Percentiles rank a stretch among this genome's conserved stretches.
phyloP scores from a whole-genome alignment of 2,113 vertebrate species.

The Rutilus rutilus region DNA sequence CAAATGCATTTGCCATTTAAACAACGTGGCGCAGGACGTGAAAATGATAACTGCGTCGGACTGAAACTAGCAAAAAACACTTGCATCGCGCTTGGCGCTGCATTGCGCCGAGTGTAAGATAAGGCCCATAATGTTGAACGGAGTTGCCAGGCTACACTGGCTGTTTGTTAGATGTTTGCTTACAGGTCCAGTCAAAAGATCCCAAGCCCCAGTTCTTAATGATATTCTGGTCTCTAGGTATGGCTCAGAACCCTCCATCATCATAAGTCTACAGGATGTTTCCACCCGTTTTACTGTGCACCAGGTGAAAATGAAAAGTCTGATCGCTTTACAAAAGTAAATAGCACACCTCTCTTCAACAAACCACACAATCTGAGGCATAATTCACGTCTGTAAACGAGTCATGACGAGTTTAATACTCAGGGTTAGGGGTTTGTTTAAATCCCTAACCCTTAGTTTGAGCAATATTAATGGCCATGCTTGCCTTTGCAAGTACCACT shows the following conservation, averaged over 20 bases:
- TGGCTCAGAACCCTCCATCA: neutral
- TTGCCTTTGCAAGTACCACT: slow-evolving; percentile 22
- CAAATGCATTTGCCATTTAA: no score
- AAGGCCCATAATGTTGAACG: neutral
- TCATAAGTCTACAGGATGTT: neutral
- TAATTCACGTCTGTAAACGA: slow-evolving; percentile 6
- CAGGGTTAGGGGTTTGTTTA: slow-evolving; percentile 5
- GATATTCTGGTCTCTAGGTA: neutral
- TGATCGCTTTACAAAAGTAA: neutral
- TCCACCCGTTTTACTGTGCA: neutral
- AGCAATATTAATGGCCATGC: slow-evolving; percentile 16
- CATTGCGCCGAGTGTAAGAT: no score
- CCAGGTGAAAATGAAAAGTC: neutral
- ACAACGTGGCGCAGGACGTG: no score
- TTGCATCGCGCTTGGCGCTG: no score
- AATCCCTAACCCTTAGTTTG: neutral
- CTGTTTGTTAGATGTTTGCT: neutral
- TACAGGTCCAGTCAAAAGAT: neutral
- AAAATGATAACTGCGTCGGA: no score
- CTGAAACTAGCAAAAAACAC: no score
- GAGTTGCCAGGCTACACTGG: neutral
- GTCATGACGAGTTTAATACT: slow-evolving; percentile 4
- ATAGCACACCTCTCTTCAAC: neutral
- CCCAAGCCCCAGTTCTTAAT: neutral
- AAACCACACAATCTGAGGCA: neutral